Evolutionary conservation across 1,140 invertebrate genomes (phyloP).

Genomic region (Hyposmocoma kahamanoa): DNA sequence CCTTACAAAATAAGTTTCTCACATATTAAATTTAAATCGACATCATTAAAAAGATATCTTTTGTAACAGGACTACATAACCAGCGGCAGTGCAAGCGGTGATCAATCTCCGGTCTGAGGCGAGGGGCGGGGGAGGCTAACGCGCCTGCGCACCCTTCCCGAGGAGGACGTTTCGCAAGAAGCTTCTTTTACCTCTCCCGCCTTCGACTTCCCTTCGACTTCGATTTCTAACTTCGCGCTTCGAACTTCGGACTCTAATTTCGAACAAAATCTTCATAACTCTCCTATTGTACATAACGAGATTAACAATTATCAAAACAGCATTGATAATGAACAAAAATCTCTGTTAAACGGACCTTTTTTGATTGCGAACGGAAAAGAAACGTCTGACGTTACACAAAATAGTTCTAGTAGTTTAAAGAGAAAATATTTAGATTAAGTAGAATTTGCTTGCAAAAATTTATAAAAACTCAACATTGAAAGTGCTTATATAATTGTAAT

Average conservation of each 20-base stretch:
- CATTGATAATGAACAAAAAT: not conserved
- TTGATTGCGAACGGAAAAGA: not conserved
- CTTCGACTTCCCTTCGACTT: constrained; percentile 16
- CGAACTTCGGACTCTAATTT: not conserved
- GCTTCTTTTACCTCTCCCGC: constrained; percentile 46
- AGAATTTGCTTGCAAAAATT: too few species aligned
- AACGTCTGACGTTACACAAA: not conserved
- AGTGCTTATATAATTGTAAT: too few species aligned
- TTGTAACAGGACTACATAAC: constrained; percentile 56
- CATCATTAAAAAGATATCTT: too few species aligned
- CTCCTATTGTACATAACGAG: too few species aligned
- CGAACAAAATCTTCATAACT: not conserved
- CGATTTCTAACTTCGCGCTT: too few species aligned
- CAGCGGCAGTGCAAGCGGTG: constrained; percentile 55
- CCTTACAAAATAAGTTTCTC: too few species aligned
- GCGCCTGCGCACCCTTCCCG: constrained; percentile 58
- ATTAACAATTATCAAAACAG: too few species aligned
- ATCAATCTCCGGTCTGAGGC: constrained; percentile 63
- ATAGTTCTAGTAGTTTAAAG: too few species aligned
- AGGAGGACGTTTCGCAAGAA: constrained; percentile 42
- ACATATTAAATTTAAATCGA: not conserved
- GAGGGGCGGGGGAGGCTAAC: constrained; percentile 59
- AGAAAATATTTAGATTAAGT: too few species aligned
- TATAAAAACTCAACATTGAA: too few species aligned
- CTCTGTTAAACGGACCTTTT: not conserved